Conservation (phyloP, 1,140 invertebrate genomes). For the Arion vulgaris region DNA sequence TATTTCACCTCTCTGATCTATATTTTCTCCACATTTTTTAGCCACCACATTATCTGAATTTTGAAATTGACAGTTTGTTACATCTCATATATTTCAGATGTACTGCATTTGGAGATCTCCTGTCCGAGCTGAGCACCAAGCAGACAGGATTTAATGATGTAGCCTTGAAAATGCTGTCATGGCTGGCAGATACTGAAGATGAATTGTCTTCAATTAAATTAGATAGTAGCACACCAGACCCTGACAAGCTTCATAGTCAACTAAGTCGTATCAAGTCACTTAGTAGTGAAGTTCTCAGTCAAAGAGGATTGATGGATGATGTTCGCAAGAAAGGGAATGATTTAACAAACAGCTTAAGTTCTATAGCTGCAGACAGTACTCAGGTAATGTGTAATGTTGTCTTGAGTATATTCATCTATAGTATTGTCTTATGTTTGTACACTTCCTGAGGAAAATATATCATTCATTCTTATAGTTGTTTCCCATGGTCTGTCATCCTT, state of each 20-base stretch:
- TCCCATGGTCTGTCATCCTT: too few relatives aligned
- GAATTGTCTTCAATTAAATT: conserved; percentile 82
- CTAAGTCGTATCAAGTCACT: conserved; percentile 86
- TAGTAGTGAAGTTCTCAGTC: conserved; percentile 89
- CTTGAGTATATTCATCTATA: too few relatives aligned
- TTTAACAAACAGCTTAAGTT: conserved; percentile 79
- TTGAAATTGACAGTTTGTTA: background rate
- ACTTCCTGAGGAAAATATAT: too few relatives aligned
- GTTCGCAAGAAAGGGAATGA: conserved; percentile 62
- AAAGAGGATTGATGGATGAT: conserved; percentile 87
- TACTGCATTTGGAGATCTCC: conserved; percentile 81
- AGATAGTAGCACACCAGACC: conserved; percentile 88
- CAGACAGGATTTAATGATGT: conserved; percentile 88
- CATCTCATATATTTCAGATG: conserved; percentile 41
- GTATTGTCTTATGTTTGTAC: too few relatives aligned
- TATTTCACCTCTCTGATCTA: too few relatives aligned
- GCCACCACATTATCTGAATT: too few relatives aligned
- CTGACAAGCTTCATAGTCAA: conserved; percentile 89
- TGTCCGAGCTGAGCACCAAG: conserved; percentile 86
- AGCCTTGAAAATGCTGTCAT: conserved; percentile 85
- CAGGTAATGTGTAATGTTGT: too few relatives aligned
- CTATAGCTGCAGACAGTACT: conserved; percentile 80
- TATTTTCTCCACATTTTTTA: too few relatives aligned
- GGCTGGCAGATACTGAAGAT: conserved; percentile 87
- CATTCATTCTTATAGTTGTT: too few relatives aligned